Evolutionary conservation across 2,888 invertebrate genomes (phyloP).

Genomic region (Proisotoma minuta): DNA sequence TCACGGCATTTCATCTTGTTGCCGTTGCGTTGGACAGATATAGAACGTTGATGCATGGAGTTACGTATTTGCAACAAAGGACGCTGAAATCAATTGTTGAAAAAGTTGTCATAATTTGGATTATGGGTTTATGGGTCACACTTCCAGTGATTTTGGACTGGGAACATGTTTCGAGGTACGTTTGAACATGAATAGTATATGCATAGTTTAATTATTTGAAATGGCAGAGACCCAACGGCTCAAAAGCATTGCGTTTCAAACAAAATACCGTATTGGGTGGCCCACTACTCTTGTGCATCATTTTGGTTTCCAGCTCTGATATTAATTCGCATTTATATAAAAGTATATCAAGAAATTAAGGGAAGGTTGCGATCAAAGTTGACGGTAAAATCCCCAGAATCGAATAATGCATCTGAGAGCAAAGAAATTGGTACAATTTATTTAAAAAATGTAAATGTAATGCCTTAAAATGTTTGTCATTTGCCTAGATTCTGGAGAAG

Average conservation of each 20-base stretch:
- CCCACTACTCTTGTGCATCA: not conserved
- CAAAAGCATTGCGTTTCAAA: not conserved
- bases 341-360: not conserved
- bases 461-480: too few species aligned
- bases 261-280: not conserved
- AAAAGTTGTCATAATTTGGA: not conserved
- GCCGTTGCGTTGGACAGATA: slow-evolving; percentile 7
- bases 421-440: too few species aligned
- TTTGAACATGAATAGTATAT: too few species aligned
- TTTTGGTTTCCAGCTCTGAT: not conserved
- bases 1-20: slow-evolving; percentile 7
- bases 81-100: not conserved
- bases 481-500: too few species aligned
- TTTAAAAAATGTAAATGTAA: too few species aligned
- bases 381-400: too few species aligned
- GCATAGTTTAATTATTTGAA: too few species aligned
- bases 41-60: not conserved
- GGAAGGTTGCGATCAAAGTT: too few species aligned
- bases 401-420: not conserved
- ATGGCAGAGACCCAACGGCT: not conserved
- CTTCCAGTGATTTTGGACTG: slow-evolving; percentile 3
- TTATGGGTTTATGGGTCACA: not conserved
- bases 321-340: not conserved
- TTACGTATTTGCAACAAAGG: not conserved
- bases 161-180: slow-evolving; percentile 1